phyloP scores from a whole-genome alignment of 2,113 vertebrate species.

The Anoplopoma fimbria region DNA sequence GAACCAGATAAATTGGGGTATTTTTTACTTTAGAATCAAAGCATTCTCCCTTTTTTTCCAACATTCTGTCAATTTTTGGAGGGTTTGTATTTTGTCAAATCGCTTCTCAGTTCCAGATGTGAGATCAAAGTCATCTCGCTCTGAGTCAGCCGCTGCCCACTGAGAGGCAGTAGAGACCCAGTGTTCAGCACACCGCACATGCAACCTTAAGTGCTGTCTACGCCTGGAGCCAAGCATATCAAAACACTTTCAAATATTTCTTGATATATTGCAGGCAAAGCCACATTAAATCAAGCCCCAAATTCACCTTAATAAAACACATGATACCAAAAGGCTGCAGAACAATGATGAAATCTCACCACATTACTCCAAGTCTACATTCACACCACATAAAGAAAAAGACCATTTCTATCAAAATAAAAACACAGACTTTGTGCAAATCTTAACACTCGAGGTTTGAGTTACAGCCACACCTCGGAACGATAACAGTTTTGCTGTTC shows the following conservation, averaged over 20 bases:
- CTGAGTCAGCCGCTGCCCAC: slow-evolving; percentile 57
- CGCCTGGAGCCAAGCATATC: slow-evolving; percentile 42
- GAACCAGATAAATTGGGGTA: not conserved
- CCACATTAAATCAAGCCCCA: slow-evolving; percentile 37
- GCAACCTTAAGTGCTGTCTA: not conserved
- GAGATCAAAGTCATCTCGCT: not conserved
- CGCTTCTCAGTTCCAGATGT: slow-evolving; percentile 17
- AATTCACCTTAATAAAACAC: slow-evolving; percentile 42
- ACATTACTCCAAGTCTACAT: slow-evolving; percentile 1
- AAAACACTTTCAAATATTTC: slow-evolving; percentile 42
- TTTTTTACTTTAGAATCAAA: not conserved
- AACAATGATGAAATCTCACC: slow-evolving; percentile 17
- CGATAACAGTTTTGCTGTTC: slow-evolving; percentile 56
- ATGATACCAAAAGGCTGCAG: not conserved
- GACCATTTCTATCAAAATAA: slow-evolving; percentile 57
- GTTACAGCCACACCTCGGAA: slow-evolving; percentile 54
- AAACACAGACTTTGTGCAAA: slow-evolving; percentile 51
- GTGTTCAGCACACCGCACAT: slow-evolving; percentile 21
- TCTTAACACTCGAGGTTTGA: slow-evolving; percentile 51
- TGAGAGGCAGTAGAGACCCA: slow-evolving; percentile 76
- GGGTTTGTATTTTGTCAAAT: not conserved
- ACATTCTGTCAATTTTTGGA: not conserved
- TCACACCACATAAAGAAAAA: slow-evolving; percentile 42
- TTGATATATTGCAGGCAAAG: slow-evolving; percentile 37
- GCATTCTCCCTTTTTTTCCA: not conserved